Evolutionary conservation across 2,797 vertebrate species (phyloP).

Genomic region (Centropyge bicolor): DNA sequence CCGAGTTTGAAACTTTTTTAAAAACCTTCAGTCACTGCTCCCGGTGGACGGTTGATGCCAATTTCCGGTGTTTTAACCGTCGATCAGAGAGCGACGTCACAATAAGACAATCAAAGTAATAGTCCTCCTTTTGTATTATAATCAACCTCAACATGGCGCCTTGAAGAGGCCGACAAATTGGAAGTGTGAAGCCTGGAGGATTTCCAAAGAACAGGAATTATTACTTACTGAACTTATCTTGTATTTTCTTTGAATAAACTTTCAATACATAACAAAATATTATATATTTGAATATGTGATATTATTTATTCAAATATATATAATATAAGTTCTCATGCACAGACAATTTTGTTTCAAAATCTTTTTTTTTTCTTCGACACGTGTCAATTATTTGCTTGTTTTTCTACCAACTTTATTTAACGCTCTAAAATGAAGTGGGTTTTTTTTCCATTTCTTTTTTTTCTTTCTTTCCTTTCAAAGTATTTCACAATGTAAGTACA

Average conservation of each 20-base stretch:
- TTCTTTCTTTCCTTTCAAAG: not conserved
- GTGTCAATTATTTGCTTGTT: not conserved
- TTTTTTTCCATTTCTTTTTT: not conserved
- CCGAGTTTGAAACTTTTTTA: constrained; percentile 30
- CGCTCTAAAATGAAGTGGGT: not conserved
- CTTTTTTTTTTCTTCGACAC: too few relatives aligned
- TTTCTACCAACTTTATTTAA: not conserved
- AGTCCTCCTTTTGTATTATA: constrained; percentile 17
- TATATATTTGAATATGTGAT: too few relatives aligned
- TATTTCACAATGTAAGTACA: not conserved
- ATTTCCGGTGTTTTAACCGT: not conserved
- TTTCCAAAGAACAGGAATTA: not conserved
- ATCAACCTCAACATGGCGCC: constrained; percentile 35
- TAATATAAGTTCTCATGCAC: too few relatives aligned
- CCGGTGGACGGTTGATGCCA: constrained; percentile 11
- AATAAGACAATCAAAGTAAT: constrained; percentile 23
- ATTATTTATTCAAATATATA: too few relatives aligned
- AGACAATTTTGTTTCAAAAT: too few relatives aligned
- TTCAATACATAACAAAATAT: too few relatives aligned
- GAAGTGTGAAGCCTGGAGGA: not conserved
- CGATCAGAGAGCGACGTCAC: constrained; percentile 28
- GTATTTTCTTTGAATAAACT: not conserved
- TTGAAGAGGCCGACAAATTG: constrained; percentile 29
- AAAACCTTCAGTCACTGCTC: not conserved
- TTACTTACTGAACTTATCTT: not conserved